These are phyloP conservation scores for Drosophila rellima DNA, from an alignment of 2,888 invertebrate species.

Conservation along the genomic window DNA sequence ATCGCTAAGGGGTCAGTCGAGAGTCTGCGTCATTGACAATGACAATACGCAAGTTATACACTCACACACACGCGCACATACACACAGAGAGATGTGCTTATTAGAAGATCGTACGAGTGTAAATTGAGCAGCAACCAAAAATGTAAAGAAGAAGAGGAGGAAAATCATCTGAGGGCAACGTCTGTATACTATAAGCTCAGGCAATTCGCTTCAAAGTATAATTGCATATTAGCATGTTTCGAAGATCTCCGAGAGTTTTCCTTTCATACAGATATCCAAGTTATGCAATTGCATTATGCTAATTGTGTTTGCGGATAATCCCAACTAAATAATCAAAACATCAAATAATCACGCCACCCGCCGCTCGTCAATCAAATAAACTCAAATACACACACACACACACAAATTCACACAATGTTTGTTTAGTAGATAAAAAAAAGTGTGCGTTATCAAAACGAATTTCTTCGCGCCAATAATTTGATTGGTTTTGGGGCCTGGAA, in stretches of 20 bases:
- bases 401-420: constrained; percentile 13
- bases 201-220: constrained; percentile 46
- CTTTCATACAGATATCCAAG: background rate
- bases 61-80: constrained; percentile 19
- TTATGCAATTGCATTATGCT: constrained; percentile 14
- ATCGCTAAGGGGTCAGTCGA: constrained; percentile 62
- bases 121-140: constrained; percentile 57
- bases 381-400: constrained; percentile 15
- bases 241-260: background rate
- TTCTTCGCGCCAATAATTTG: constrained; percentile 45
- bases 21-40: constrained; percentile 72
- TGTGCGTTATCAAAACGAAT: constrained; percentile 36
- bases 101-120: constrained; percentile 74
- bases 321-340: constrained; percentile 5
- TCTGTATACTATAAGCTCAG: constrained; percentile 34
- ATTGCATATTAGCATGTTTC: constrained; percentile 38
- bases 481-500: constrained; percentile 33
- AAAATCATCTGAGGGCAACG: constrained; percentile 38
- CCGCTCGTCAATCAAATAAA: constrained; percentile 25
- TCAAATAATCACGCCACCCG: constrained; percentile 55
- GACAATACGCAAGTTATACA: constrained; percentile 51
- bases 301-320: constrained; percentile 19
- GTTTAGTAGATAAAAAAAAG: constrained; percentile 20
- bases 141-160: background rate
- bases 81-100: constrained; percentile 31